A percentile compares a stretch with the other conserved stretches of the same genome.
These are phyloP conservation scores for Pelmatolapia mariae DNA, from an alignment of 2,113 vertebrate genomes.

Conservation along the genomic window DNA sequence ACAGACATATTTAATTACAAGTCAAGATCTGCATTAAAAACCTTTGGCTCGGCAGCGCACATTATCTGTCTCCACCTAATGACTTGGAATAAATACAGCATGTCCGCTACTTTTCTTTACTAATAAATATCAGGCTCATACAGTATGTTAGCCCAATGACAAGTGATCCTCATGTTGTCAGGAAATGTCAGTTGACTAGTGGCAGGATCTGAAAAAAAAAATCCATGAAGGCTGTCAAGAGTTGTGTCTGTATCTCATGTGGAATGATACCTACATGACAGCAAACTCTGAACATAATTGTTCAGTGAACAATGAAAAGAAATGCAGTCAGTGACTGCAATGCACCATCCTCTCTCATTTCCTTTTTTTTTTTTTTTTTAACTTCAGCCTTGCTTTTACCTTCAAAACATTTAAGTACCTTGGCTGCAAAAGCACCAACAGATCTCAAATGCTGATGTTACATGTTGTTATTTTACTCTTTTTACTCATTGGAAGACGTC, in stretches of 20 bases:
- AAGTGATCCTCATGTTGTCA: constrained; percentile 52
- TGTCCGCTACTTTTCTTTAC: neutral
- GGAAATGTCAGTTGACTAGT: constrained; percentile 35
- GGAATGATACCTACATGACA: constrained; percentile 58
- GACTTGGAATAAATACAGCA: constrained; percentile 21
- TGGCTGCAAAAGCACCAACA: neutral
- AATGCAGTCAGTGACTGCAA: constrained; percentile 5
- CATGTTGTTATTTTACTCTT: neutral
- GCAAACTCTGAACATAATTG: constrained; percentile 48
- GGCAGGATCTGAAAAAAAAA: constrained; percentile 25
- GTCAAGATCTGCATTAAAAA: neutral
- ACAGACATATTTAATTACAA: constrained; percentile 25
- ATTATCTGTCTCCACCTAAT: constrained; percentile 18
- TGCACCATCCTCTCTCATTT: neutral
- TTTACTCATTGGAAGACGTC: neutral
- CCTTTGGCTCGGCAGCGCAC: neutral
- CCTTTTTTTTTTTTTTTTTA: neutral
- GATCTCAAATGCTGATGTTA: neutral
- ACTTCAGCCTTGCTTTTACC: neutral
- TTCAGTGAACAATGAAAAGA: constrained; percentile 54
- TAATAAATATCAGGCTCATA: constrained; percentile 38
- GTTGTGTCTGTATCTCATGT: constrained; percentile 41
- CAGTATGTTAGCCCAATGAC: constrained; percentile 36
- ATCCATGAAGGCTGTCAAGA: constrained; percentile 44
- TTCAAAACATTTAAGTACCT: neutral